phyloP scores from a whole-genome alignment of 2,797 vertebrate species.

The Sardinella longiceps region DNA sequence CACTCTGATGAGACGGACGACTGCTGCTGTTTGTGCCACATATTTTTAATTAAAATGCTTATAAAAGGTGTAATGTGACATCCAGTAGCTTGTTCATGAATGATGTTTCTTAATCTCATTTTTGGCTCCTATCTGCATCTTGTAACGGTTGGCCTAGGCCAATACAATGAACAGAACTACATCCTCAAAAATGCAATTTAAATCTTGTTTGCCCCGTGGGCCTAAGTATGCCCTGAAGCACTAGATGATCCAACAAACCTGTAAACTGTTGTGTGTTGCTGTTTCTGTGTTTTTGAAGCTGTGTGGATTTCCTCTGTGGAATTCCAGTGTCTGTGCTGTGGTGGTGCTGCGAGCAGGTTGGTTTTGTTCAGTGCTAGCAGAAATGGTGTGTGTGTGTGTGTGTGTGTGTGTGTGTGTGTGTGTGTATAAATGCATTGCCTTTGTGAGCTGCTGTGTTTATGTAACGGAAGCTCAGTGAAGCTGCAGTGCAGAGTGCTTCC shows the following conservation, averaged over 20 bases:
- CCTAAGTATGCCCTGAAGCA: neutral
- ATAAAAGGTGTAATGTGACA: neutral
- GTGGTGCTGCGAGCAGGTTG: neutral
- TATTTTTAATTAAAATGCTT: neutral
- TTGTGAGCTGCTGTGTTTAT: neutral
- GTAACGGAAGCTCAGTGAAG: neutral
- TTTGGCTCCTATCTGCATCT: neutral
- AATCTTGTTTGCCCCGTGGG: neutral
- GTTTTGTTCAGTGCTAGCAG: neutral
- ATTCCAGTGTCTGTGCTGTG: neutral
- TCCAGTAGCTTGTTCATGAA: neutral
- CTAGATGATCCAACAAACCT: neutral
- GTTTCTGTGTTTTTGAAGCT: neutral
- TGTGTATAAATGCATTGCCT: neutral
- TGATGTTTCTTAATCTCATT: neutral
- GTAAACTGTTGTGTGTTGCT: neutral
- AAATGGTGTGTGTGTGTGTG: neutral
- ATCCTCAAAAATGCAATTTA: neutral
- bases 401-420: no score
- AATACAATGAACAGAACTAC: neutral
- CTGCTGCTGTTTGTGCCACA: neutral
- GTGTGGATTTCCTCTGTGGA: neutral
- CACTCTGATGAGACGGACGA: no score
- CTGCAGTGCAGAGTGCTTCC: conserved; percentile 4
- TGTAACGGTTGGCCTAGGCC: neutral